Base-by-base conservation (phyloP, 2,888 invertebrate species). In the Drosophila flavopinicola region DNA sequence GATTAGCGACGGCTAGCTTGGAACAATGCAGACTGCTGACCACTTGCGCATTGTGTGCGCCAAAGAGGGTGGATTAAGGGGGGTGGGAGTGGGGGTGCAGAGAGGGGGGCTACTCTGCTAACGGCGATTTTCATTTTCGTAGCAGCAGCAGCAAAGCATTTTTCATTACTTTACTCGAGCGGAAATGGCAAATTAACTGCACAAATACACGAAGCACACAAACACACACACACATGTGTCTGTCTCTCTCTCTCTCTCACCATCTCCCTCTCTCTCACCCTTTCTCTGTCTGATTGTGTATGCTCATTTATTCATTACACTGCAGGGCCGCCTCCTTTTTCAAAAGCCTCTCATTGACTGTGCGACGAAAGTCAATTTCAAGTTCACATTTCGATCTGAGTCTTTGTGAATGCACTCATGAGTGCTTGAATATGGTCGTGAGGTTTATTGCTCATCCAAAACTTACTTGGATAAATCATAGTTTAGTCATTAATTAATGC, bases 101-200 rank as follows among this genome's bases (percentile, higher is more conserved):
- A 23, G 10, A 38, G 45, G 51, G 52, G 29, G 24, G n/a, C n/a
- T n/a, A n/a, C n/a, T n/a, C 27, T 70, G 60, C 51, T 41, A n/a
- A 20, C 47, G 56, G 57, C 48, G 51, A 35, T 68, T 71, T 72
- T 58, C 58, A 71, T 66, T 76, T 73, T 69, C 61, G 52, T 51
- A 51, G 61, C 64, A 41, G 42, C 30, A 41, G 58, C 45, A 59
- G 61, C 64, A 69, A 60, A 68, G 66, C 63, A 75, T 71, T 85
- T 84, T 80, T 80, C 84, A 80, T 86, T 79, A 75, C 74, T 87
- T 79, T 73, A 76, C 78, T 85, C 57, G 72, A 75, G 82, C 86
- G 86, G 86, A 86, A 86, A 84, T 85, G 84, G 78, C 86, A 85
- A 86, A 86, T 87, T 86, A 86, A 86, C 82, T 79, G 82, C 79